Evolutionary conservation across 2,113 vertebrate species (phyloP), one percentile per base, ranked within the genome.

Genomic region (Elachura formosa): DNA sequence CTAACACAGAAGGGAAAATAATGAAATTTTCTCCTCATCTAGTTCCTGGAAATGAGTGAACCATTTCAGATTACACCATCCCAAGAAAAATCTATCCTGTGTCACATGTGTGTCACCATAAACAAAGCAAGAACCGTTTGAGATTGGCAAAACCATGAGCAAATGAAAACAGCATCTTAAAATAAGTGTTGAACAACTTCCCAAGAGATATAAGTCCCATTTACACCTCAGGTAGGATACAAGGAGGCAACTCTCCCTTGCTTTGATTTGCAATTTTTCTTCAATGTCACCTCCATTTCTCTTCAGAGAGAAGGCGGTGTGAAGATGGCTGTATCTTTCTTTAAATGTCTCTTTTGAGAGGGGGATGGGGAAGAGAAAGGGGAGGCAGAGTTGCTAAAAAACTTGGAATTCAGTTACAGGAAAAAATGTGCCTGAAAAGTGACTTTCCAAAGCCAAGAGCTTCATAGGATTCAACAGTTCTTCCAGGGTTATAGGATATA

Each of bases 381-480:
- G 18, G 45, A 63, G n/a, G 34, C 11, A 79, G 54, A 85, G n/a
- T 51, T 19, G 2, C 43, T 92, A 51, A 81, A 52, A 86, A 91
- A 55, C 36, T 84, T 93, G 84, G 66, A 94, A 84, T 87, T 84
- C 66, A 68, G 36, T 82, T 93, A 48, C 66, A 75, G 56, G 77
- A 52, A 59, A 94, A 91, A 91, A 90, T 72, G 83, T 73, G 87
- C 72, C 84, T 85, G 69, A 93, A 91, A 96, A 85, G 77, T 0
- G 0, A 34, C 72, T 96, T 95, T 78, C 46, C 76, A 84, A 96
- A 95, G 71, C 76, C 90, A 87, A 95, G 38, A 86, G 41, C 66
- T 75, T 94, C 78, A 80, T 16, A 75, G 66, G 34, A 77, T 88
- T 92, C 52, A 92, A 79, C 67, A 52, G 67, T 38, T 87, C 87